Conservation (phyloP, 23 tunicate species). For the Trididemnum clinides region DNA sequence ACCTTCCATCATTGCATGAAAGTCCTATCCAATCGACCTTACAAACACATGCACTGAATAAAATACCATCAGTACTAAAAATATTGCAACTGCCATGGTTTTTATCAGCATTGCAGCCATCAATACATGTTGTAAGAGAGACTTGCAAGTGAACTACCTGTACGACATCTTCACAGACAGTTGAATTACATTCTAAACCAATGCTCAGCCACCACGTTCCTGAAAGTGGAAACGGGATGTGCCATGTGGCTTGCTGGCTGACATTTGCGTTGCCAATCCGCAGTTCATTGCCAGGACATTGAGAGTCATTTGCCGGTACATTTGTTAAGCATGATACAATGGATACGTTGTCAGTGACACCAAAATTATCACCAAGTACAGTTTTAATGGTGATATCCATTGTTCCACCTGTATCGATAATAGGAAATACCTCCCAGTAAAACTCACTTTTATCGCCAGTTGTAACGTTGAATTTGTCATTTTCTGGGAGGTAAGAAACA, state of each 20-base stretch:
- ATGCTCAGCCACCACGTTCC: slow-evolving; percentile 65
- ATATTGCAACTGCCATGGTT: slow-evolving; percentile 68
- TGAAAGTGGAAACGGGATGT: slow-evolving; percentile 71
- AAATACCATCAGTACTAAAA: slow-evolving; percentile 68
- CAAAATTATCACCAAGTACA: neutral
- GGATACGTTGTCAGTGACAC: neutral
- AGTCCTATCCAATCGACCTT: slow-evolving; percentile 85
- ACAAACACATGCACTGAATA: slow-evolving; percentile 73
- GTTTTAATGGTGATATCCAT: slow-evolving; percentile 12
- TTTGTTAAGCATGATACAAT: neutral
- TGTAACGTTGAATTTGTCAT: slow-evolving; percentile 22
- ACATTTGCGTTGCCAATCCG: neutral
- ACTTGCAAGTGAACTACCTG: slow-evolving; percentile 24
- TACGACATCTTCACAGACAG: neutral
- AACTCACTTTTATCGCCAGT: neutral
- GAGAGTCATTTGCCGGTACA: neutral
- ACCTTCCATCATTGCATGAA: slow-evolving; percentile 83
- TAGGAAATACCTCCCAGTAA: slow-evolving; percentile 67
- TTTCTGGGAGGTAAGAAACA: slow-evolving; percentile 31
- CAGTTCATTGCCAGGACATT: neutral
- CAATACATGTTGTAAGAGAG: slow-evolving; percentile 50
- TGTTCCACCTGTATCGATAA: slow-evolving; percentile 85
- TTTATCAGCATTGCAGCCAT: slow-evolving; percentile 46
- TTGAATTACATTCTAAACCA: slow-evolving; percentile 13
- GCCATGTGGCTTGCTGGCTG: slow-evolving; percentile 12